Evolutionary conservation across 2,888 invertebrate genomes (phyloP), one percentile per base, ranked within the genome.

Genomic region (Caradrina kadenii): DNA sequence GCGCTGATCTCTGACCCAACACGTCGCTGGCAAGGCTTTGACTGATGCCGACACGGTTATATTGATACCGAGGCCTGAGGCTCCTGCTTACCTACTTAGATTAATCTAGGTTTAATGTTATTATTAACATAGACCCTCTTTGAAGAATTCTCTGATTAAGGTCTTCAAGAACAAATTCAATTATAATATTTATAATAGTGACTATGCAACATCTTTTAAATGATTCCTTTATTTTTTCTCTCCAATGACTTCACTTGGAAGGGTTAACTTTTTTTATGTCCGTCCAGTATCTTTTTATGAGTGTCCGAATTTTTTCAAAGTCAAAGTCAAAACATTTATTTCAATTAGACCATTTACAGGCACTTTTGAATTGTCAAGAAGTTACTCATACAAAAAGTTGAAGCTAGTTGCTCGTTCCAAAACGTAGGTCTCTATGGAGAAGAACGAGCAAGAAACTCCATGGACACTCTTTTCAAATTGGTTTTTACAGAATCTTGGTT

Each of bases 1-100:
- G 49, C 62, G 66, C 54, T 69, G 79, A 74, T 63, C 77, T 61
- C 63, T 74, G 65, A 79, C 79, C 77, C 69, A 11, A 62, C 74
- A 66, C 77, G 69, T 66, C 65, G 69, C 62, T 70, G 45, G 22
- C 50, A 22, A 21, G 63, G 59, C 78, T 66, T 78, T 79, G 69
- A 79, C 56, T 63, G 79, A 78, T 59, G 61, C 78, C 79, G 77
- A 61, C 77, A 35, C 56, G 35, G 53, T 39, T 35, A 49, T 68
- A 69, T 74, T 78, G 69, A 74, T 69, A 58, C 64, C 19, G 26
- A 17, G 39, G 17, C 45, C 45, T 45, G 17, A 17, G 8, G 61
- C 22, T 56, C 54, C 66, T 68, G 63, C 61, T 66, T 45, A 49
- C 74, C 66, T 13, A 50, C n/a, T 45, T n/a, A 58, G 1, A 48